Percentiles rank a stretch among this genome's conserved stretches.
phyloP scores from a whole-genome alignment of 2,113 vertebrate species.

The Rutilus rutilus region DNA sequence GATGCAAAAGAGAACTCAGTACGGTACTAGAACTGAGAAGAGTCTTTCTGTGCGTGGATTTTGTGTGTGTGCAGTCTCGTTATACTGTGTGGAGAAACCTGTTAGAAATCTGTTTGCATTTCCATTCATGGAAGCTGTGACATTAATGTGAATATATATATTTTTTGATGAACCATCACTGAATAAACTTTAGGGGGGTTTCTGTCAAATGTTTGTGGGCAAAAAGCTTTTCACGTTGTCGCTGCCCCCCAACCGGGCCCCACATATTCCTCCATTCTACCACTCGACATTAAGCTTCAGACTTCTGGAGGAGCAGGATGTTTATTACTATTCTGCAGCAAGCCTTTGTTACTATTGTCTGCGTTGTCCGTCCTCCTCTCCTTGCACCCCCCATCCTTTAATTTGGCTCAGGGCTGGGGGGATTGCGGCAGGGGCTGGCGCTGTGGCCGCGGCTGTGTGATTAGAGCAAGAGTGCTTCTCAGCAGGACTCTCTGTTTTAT shows the following conservation, averaged over 20 bases:
- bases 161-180: neutral
- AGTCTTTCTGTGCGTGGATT: too few relatives aligned
- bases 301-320: constrained; percentile 75
- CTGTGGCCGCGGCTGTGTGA: constrained; percentile 76
- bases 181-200: too few relatives aligned
- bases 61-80: too few relatives aligned
- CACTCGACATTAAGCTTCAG: constrained; percentile 62
- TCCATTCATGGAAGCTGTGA: neutral
- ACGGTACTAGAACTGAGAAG: too few relatives aligned
- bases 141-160: neutral
- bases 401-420: constrained; percentile 59
- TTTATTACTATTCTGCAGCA: constrained; percentile 81
- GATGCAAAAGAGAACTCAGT: too few relatives aligned
- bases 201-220: too few relatives aligned
- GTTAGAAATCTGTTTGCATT: neutral
- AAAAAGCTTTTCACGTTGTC: constrained; percentile 56
- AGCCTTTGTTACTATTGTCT: constrained; percentile 79
- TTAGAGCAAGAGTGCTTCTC: constrained; percentile 81
- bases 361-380: constrained; percentile 66
- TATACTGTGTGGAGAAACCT: too few relatives aligned
- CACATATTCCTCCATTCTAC: constrained; percentile 40
- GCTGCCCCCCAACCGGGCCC: constrained; percentile 43
- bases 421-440: constrained; percentile 48
- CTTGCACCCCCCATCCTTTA: constrained; percentile 71
- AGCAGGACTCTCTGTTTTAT: constrained; percentile 83